phyloP scores from a whole-genome alignment of 2,888 invertebrate species.

The Spilosoma lubricipeda region DNA sequence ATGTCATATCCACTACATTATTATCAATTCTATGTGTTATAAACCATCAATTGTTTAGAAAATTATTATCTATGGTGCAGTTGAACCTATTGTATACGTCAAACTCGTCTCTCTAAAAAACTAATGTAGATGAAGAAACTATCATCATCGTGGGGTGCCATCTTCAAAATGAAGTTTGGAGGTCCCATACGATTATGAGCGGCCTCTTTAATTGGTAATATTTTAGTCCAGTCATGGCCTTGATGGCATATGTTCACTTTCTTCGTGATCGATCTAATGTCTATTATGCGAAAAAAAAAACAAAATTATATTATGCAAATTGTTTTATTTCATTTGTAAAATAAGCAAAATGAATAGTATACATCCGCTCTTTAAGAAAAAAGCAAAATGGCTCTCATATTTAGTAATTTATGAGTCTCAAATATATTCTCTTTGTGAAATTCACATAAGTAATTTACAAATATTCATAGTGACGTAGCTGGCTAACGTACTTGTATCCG shows the following conservation, averaged over 20 bases:
- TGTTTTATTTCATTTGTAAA: not conserved
- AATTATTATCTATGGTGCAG: not conserved
- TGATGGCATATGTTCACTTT: too few relatives aligned
- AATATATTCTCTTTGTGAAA: not conserved
- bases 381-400: not conserved
- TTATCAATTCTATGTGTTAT: not conserved
- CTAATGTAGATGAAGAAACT: not conserved
- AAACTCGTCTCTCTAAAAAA: not conserved
- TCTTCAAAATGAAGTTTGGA: too few relatives aligned
- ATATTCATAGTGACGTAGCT: slow-evolving; percentile 1
- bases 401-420: not conserved
- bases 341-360: not conserved
- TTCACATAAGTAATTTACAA: not conserved
- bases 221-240: too few relatives aligned
- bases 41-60: not conserved
- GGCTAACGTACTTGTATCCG: slow-evolving; percentile 38
- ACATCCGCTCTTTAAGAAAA: not conserved
- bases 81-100: not conserved
- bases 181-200: too few relatives aligned
- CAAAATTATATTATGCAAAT: too few relatives aligned
- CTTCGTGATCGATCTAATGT: too few relatives aligned
- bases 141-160: too few relatives aligned
- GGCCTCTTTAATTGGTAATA: too few relatives aligned
- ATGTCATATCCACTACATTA: not conserved
- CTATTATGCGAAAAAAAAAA: not conserved